phyloP scores from a whole-genome alignment of 2,888 invertebrate genomes.

The Odontomyia ornata region DNA sequence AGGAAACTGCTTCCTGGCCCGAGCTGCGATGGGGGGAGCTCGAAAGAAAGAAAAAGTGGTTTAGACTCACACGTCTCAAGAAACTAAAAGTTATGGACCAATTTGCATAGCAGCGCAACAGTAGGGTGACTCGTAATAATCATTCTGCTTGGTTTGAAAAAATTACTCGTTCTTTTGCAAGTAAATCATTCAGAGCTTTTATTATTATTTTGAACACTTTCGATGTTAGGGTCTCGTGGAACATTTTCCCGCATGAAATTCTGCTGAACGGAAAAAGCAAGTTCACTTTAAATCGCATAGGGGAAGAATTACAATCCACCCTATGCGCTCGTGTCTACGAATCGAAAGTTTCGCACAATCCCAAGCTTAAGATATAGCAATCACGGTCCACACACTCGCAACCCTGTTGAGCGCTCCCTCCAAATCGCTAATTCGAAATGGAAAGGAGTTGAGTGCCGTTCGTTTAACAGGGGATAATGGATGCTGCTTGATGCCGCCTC shows the following conservation, averaged over 20 bases:
- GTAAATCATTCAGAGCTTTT: too few species aligned
- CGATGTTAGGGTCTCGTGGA: too few species aligned
- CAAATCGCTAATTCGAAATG: constrained; percentile 8
- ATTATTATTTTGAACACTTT: too few species aligned
- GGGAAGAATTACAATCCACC: background rate
- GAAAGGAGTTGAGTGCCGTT: constrained; percentile 31
- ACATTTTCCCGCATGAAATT: too few species aligned
- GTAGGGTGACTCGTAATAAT: background rate
- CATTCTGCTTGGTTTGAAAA: too few species aligned
- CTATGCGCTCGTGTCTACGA: background rate
- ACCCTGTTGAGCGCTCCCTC: background rate
- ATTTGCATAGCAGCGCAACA: background rate
- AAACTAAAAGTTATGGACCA: background rate
- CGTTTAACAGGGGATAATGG: constrained; percentile 19
- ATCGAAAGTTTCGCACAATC: background rate
- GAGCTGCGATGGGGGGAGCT: background rate
- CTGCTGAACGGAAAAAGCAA: too few species aligned
- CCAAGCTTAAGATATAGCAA: background rate
- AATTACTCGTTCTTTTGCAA: too few species aligned
- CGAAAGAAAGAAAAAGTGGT: constrained; percentile 4
- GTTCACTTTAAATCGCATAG: too few species aligned
- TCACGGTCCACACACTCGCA: background rate
- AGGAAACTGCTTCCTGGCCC: background rate
- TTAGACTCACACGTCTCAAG: background rate
- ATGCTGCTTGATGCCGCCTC: background rate